Conservation (phyloP, 1,140 invertebrate genomes). For the Leptopilina boulardi region DNA sequence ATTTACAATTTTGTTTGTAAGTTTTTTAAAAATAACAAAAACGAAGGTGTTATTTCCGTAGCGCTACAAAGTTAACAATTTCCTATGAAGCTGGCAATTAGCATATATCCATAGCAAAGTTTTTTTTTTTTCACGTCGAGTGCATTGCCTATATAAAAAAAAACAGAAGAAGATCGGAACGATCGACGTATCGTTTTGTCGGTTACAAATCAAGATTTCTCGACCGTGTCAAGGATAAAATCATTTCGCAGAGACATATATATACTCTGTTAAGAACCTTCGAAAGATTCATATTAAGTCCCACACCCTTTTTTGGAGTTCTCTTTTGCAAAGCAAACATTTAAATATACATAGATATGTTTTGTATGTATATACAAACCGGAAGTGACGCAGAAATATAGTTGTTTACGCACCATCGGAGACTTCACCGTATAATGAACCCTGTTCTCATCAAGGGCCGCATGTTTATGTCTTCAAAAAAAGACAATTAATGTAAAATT, state of each 20-base stretch:
- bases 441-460: constrained; percentile 38
- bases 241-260: constrained; percentile 12
- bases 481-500: no score
- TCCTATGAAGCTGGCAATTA: constrained; percentile 1
- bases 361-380: constrained; percentile 28
- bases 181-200: constrained; percentile 11
- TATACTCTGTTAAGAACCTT: not conserved
- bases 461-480: no score
- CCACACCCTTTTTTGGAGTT: constrained; percentile 31
- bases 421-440: constrained; percentile 52
- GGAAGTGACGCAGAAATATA: constrained; percentile 63
- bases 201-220: constrained; percentile 20
- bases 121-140: constrained; percentile 29
- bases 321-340: constrained; percentile 35
- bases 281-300: constrained; percentile 38
- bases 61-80: not conserved
- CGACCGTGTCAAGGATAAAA: constrained; percentile 23
- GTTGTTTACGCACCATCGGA: constrained; percentile 64
- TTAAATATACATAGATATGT: no score
- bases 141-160: not conserved
- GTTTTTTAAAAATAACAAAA: no score
- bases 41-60: not conserved
- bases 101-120: constrained; percentile 18
- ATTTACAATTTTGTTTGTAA: no score
- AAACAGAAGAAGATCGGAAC: constrained; percentile 16